These are phyloP conservation scores for Melanocharis versteri DNA, from an alignment of 2,113 vertebrate species.

Conservation along the genomic window DNA sequence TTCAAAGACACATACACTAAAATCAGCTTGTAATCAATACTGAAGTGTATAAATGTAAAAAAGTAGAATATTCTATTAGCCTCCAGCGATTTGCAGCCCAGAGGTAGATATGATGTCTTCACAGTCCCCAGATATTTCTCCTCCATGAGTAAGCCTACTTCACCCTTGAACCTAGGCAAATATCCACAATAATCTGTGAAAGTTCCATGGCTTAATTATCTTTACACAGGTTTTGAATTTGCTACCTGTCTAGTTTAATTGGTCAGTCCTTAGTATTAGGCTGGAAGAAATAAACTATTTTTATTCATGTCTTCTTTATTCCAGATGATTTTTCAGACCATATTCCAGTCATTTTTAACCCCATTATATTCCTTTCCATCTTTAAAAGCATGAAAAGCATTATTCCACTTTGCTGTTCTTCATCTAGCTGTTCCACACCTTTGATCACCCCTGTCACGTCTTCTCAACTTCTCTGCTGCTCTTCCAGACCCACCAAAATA, in stretches of 20 bases:
- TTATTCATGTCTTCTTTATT: not conserved
- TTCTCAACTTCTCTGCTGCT: not conserved
- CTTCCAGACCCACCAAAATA: not conserved
- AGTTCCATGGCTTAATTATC: not conserved
- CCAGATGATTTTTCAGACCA: not conserved
- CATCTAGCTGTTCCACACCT: not conserved
- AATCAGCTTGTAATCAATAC: not conserved
- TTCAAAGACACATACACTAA: not conserved
- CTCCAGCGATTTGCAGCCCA: not conserved
- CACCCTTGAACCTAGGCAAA: not conserved
- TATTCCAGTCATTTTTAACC: not conserved
- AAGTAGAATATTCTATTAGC: not conserved
- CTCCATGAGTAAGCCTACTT: not conserved
- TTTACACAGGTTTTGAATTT: not conserved
- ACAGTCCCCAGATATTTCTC: not conserved
- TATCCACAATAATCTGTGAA: not conserved
- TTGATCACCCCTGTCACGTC: not conserved
- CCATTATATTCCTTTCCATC: not conserved
- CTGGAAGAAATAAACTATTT: not conserved
- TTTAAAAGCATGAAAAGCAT: not conserved
- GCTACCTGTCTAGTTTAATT: not conserved
- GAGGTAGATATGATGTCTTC: not conserved
- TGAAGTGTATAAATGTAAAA: not conserved
- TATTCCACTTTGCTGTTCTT: not conserved
- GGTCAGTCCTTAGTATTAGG: not conserved